Evolutionary conservation across 92 coral and sea anemone species (phyloP).

Genomic region (Umimayanthus chanpuru): DNA sequence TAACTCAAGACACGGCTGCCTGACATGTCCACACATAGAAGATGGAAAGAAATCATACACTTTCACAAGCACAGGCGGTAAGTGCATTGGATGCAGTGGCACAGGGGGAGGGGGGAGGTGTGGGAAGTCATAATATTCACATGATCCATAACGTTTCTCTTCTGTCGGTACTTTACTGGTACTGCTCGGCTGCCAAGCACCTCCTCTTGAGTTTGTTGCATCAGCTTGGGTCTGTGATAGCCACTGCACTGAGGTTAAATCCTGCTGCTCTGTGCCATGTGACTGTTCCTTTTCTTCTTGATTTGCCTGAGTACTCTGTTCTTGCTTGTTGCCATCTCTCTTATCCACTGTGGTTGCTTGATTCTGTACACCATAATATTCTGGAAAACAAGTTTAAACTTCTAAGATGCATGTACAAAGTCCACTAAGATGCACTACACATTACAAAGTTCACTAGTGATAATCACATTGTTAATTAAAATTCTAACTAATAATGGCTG

Average conservation of each 20-base stretch:
- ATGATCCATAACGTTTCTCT: neutral
- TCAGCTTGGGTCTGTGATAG: neutral
- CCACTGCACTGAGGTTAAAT: neutral
- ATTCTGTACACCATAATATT: constrained; percentile 17
- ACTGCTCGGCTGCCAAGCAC: neutral
- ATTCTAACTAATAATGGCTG: too few relatives aligned
- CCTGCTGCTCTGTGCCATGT: neutral
- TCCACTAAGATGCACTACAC: neutral
- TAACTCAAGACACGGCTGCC: too few relatives aligned
- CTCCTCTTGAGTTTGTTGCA: neutral
- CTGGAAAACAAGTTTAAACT: neutral
- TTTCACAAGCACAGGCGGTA: too few relatives aligned
- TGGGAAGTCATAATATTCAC: constrained; percentile 49
- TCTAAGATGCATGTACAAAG: neutral
- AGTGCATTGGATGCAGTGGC: constrained; percentile 57
- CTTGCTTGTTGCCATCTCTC: neutral
- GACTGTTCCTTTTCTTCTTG: neutral
- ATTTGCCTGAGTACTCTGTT: neutral
- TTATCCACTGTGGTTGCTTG: neutral
- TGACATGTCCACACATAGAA: too few relatives aligned
- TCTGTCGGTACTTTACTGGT: neutral
- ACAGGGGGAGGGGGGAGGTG: constrained; percentile 76
- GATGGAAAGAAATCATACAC: too few relatives aligned
- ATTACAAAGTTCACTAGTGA: neutral
- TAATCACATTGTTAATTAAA: neutral